A percentile compares a stretch with the other conserved stretches of the same genome.
These are phyloP conservation scores for human (Homo sapiens) DNA, from an alignment of 2,113 vertebrate genomes.

Conservation along the genomic window GRCh38 chr3:161100001-161100500, in stretches of 20 bases:
- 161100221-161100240: background rate
- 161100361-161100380: background rate
- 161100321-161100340: background rate
- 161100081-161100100: background rate
- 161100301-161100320: background rate
- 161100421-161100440: background rate
- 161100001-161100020: background rate
- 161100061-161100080: background rate
- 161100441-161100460: background rate
- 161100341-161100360: background rate
- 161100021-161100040: background rate
- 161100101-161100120: background rate
- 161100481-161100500: background rate
- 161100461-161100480: background rate
- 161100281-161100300: background rate
- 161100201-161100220: background rate
- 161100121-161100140: background rate
- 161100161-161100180: background rate
- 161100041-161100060: background rate
- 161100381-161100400: background rate
- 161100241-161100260: background rate
- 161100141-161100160: background rate
- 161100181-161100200: background rate
- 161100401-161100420: background rate
- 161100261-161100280: background rate